These are phyloP conservation scores for Byasa hedistus DNA, from an alignment of 2,888 invertebrate genomes.

Conservation along the genomic window DNA sequence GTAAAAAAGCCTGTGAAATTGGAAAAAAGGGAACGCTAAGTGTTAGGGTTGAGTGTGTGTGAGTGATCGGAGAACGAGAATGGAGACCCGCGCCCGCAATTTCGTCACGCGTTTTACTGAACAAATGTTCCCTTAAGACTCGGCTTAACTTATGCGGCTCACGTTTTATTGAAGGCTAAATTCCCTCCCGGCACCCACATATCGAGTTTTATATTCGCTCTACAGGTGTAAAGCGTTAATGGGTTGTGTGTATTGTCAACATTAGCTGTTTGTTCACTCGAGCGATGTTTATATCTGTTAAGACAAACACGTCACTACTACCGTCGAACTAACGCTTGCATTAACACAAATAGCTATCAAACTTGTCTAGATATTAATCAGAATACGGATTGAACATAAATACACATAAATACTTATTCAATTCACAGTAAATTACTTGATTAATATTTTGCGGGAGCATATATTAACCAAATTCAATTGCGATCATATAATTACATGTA, in stretches of 20 bases:
- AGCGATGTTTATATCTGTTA: slow-evolving; percentile 29
- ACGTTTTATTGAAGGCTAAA: slow-evolving; percentile 74
- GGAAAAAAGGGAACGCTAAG: slow-evolving; percentile 78
- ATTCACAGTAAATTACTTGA: no score
- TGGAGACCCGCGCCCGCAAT: slow-evolving; percentile 62
- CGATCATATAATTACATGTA: no score
- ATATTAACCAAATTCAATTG: no score
- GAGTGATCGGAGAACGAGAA: slow-evolving; percentile 68
- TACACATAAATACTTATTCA: not conserved
- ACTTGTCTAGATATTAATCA: slow-evolving; percentile 7
- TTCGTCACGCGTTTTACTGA: slow-evolving; percentile 76
- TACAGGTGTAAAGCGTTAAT: slow-evolving; percentile 55
- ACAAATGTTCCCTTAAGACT: slow-evolving; percentile 75
- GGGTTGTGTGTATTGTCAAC: slow-evolving; percentile 42
- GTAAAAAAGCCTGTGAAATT: slow-evolving; percentile 75
- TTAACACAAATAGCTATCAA: slow-evolving; percentile 10
- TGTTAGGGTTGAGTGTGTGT: slow-evolving; percentile 58
- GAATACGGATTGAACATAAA: slow-evolving; percentile 1
- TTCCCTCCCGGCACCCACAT: slow-evolving; percentile 49
- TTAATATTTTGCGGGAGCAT: no score
- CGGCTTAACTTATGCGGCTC: slow-evolving; percentile 70
- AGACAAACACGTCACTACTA: slow-evolving; percentile 35
- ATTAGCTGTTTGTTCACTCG: slow-evolving; percentile 31
- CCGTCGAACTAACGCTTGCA: slow-evolving; percentile 18
- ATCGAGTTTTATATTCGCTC: slow-evolving; percentile 54